Conservation (phyloP, 2,888 invertebrate species). For the Drosophila demipolita region DNA sequence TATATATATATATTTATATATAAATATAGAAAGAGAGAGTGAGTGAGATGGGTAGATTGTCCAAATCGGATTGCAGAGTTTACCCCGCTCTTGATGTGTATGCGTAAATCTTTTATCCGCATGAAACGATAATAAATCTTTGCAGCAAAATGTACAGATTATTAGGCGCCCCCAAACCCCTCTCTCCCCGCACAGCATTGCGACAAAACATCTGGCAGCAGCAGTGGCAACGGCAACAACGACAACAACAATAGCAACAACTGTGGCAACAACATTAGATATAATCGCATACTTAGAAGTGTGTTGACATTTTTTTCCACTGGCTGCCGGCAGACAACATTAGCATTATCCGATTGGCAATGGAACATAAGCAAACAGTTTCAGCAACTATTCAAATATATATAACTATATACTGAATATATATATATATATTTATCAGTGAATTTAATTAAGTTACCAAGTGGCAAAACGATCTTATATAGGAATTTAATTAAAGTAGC, state of each 20-base stretch:
- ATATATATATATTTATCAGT: conserved; percentile 5
- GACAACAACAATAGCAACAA: conserved; percentile 11
- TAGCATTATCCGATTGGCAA: conserved; percentile 58
- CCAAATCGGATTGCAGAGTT: conserved; percentile 30
- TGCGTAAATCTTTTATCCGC: conserved; percentile 80
- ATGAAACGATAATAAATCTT: conserved; percentile 79
- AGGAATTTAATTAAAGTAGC: conserved; percentile 49
- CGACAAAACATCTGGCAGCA: conserved; percentile 73
- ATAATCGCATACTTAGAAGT: conserved; percentile 53
- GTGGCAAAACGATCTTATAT: background rate
- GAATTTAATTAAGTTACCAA: conserved; percentile 47
- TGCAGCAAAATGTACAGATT: conserved; percentile 76
- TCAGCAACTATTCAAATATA: conserved; percentile 14
- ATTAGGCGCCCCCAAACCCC: conserved; percentile 60
- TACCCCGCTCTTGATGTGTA: conserved; percentile 58
- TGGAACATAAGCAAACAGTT: conserved; percentile 43
- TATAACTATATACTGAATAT: background rate
- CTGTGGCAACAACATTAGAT: conserved; percentile 22
- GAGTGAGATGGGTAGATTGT: conserved; percentile 9
- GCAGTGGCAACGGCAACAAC: conserved; percentile 21
- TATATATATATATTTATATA: background rate
- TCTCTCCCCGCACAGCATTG: conserved; percentile 24
- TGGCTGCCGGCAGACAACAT: conserved; percentile 43
- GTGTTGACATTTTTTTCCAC: conserved; percentile 49
- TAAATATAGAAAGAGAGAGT: background rate